A percentile compares a stretch with the other conserved stretches of the same genome.
phyloP scores from a whole-genome alignment of 2,888 invertebrate species.

The Drosophila pseudotalamancana region DNA sequence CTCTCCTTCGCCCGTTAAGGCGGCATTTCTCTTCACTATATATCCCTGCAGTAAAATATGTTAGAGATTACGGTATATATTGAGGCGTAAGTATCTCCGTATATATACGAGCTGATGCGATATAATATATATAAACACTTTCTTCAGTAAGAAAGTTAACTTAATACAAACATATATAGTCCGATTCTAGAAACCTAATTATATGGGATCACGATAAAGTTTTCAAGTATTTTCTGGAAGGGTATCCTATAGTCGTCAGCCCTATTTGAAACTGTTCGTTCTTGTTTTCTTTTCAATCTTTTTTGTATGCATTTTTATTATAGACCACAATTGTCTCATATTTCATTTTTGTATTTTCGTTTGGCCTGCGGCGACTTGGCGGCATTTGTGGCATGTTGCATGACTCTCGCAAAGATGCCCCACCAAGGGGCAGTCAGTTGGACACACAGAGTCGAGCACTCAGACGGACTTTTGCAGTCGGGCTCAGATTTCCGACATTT shows the following conservation, averaged over 20 bases:
- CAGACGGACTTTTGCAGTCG: constrained; percentile 30
- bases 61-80: too few relatives aligned
- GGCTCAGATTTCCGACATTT: constrained; percentile 49
- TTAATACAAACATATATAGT: too few relatives aligned
- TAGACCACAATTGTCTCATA: constrained; percentile 38
- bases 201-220: too few relatives aligned
- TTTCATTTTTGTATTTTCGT: constrained; percentile 32
- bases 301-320: constrained; percentile 18
- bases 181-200: too few relatives aligned
- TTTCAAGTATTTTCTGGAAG: too few relatives aligned
- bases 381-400: constrained; percentile 46
- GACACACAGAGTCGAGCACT: constrained; percentile 11
- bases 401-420: constrained; percentile 25
- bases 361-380: constrained; percentile 52
- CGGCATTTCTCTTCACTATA: not conserved
- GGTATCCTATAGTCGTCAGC: not conserved
- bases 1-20: constrained; percentile 14
- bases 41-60: not conserved
- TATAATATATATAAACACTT: too few relatives aligned
- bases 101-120: not conserved
- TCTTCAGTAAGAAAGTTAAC: too few relatives aligned
- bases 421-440: constrained; percentile 4
- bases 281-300: not conserved
- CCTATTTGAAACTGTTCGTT: not conserved
- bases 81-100: not conserved